Percentiles rank a stretch among this genome's conserved stretches.
These are phyloP conservation scores for Solea solea DNA, from an alignment of 2,113 vertebrate genomes.

Conservation along the genomic window DNA sequence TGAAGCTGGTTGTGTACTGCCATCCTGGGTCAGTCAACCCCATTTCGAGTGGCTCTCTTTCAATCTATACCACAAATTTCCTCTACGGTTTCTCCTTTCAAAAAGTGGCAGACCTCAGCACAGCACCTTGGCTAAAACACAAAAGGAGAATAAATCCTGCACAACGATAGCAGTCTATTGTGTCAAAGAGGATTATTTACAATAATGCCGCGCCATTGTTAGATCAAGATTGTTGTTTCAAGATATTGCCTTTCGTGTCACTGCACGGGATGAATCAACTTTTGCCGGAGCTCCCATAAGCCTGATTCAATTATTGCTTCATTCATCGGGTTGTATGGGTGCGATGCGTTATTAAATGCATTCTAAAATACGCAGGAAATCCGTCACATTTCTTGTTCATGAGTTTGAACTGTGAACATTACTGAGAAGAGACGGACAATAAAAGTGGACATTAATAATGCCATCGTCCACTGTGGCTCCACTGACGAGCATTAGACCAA, in stretches of 20 bases:
- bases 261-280: conserved; percentile 25
- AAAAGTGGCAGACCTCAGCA: conserved; percentile 49
- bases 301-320: conserved; percentile 39
- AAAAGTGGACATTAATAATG: conserved; percentile 65
- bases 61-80: conserved; percentile 70
- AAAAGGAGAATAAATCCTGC: conserved; percentile 68
- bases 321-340: conserved; percentile 38
- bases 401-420: conserved; percentile 53
- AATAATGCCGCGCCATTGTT: conserved; percentile 53
- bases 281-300: conserved; percentile 9
- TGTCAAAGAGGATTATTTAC: conserved; percentile 69
- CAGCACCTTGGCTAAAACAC: conserved; percentile 54
- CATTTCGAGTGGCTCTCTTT: conserved; percentile 75
- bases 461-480: conserved; percentile 48
- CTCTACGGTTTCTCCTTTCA: conserved; percentile 56
- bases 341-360: conserved; percentile 34
- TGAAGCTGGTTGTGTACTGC: conserved; percentile 66
- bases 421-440: conserved; percentile 56
- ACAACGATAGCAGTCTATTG: conserved; percentile 55
- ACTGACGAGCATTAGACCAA: conserved; percentile 66
- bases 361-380: conserved; percentile 26
- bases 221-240: conserved; percentile 50
- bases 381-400: conserved; percentile 22
- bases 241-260: conserved; percentile 28
- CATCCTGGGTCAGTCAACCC: conserved; percentile 75